Evolutionary conservation across 2,797 vertebrate species (phyloP).

Genomic region (Microtus obscurus): DNA sequence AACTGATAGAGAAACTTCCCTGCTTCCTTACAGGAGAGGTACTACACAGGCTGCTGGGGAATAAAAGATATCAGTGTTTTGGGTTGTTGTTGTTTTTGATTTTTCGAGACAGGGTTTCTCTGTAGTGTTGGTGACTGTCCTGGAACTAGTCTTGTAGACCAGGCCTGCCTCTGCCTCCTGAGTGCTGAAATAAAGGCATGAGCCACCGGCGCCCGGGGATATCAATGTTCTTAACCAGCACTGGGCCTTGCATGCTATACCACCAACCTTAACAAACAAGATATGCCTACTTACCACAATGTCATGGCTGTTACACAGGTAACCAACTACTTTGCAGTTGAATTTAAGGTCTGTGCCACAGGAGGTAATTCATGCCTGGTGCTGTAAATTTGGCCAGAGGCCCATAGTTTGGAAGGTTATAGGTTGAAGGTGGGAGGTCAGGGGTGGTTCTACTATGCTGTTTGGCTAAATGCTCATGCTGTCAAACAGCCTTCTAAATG

Average conservation of each 20-base stretch:
- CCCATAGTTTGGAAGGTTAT: background rate
- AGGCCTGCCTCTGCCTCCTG: no score
- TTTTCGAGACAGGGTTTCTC: no score
- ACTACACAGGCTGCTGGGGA: background rate
- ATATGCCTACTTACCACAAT: background rate
- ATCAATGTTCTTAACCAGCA: background rate
- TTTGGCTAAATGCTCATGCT: background rate
- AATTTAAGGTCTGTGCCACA: background rate
- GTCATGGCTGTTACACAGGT: background rate
- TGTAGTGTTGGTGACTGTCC: no score
- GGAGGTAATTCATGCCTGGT: background rate
- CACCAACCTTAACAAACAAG: background rate
- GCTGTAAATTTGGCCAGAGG: background rate
- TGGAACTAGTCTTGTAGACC: no score
- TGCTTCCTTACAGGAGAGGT: background rate
- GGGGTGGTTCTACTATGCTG: no score
- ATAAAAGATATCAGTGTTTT: no score
- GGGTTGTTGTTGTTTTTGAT: no score
- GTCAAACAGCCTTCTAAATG: background rate
- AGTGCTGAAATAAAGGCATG: no score
- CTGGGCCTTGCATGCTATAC: background rate
- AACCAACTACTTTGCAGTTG: background rate
- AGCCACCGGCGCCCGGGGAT: no score
- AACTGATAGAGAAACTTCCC: background rate
- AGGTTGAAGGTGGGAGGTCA: background rate